Percentiles rank a stretch among this genome's conserved stretches.
phyloP scores from a whole-genome alignment of 1,140 invertebrate genomes.

The Drosophila mojavensis region DNA sequence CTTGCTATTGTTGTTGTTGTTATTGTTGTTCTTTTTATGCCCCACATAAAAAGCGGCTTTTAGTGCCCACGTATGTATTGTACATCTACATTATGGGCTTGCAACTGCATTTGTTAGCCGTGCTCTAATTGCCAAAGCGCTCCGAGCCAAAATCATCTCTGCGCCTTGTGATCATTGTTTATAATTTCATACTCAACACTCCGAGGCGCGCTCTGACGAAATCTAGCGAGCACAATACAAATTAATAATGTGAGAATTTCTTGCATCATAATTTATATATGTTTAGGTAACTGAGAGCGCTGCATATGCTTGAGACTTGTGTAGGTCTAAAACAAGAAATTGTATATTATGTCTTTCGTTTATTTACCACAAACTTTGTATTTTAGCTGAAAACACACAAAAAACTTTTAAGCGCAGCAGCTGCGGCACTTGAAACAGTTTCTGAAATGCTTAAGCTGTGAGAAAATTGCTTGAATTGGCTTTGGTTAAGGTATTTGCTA shows the following conservation, averaged over 20 bases:
- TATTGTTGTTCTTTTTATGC: slow-evolving; percentile 3
- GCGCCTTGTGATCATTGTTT: slow-evolving; percentile 57
- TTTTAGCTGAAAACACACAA: slow-evolving; percentile 37
- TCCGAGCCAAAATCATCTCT: slow-evolving; percentile 14
- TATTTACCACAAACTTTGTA: slow-evolving; percentile 2
- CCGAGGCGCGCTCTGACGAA: slow-evolving; percentile 46
- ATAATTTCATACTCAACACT: slow-evolving; percentile 56
- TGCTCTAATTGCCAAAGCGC: slow-evolving; percentile 50
- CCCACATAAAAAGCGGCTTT: slow-evolving; percentile 32
- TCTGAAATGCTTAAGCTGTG: slow-evolving; percentile 26
- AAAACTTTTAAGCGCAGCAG: slow-evolving; percentile 21
- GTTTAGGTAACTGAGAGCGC: slow-evolving; percentile 26
- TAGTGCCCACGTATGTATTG: slow-evolving; percentile 7
- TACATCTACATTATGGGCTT: neutral
- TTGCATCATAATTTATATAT: slow-evolving; percentile 56
- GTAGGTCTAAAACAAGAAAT: slow-evolving; percentile 17
- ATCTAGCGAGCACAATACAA: slow-evolving; percentile 66
- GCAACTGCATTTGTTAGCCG: slow-evolving; percentile 41
- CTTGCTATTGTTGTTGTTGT: slow-evolving; percentile 43
- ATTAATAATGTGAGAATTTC: slow-evolving; percentile 80
- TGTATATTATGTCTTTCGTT: slow-evolving; percentile 9
- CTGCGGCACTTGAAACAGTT: slow-evolving; percentile 37
- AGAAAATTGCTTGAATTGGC: slow-evolving; percentile 21
- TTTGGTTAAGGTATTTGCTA: slow-evolving; percentile 11
- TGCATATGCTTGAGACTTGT: slow-evolving; percentile 3